Percentiles rank a stretch among this genome's conserved stretches.
phyloP scores from a whole-genome alignment of 2,888 invertebrate genomes.

The Drosophila dives region DNA sequence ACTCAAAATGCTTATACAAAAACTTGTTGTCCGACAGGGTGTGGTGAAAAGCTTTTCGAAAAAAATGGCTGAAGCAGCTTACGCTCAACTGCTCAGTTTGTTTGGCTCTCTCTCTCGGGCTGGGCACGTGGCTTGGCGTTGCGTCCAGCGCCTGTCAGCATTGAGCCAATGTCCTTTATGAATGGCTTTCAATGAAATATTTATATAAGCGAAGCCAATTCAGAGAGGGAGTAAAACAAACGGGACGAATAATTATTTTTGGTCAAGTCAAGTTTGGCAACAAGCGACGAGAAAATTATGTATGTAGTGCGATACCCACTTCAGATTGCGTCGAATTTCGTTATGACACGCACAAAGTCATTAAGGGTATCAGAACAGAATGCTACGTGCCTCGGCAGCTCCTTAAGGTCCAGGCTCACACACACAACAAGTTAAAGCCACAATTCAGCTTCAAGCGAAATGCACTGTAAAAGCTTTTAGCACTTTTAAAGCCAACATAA shows the following conservation, averaged over 20 bases:
- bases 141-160: slow-evolving; percentile 57
- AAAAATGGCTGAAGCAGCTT: background rate
- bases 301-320: background rate
- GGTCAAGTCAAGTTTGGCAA: slow-evolving; percentile 17
- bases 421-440: slow-evolving; percentile 12
- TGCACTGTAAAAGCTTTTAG: background rate
- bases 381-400: slow-evolving; percentile 34
- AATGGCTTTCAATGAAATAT: slow-evolving; percentile 75
- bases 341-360: slow-evolving; percentile 30
- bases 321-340: slow-evolving; percentile 1
- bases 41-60: slow-evolving; percentile 72
- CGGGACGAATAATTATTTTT: slow-evolving; percentile 39
- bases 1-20: slow-evolving; percentile 44
- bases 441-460: slow-evolving; percentile 13
- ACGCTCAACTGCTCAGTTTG: slow-evolving; percentile 25
- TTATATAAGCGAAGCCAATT: slow-evolving; percentile 69
- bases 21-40: slow-evolving; percentile 21
- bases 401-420: background rate
- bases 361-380: slow-evolving; percentile 28
- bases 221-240: slow-evolving; percentile 31
- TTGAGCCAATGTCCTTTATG: slow-evolving; percentile 57
- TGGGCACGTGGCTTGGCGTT: slow-evolving; percentile 58
- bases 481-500: background rate
- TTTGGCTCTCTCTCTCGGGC: slow-evolving; percentile 28
- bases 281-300: slow-evolving; percentile 12